Evolutionary conservation across 2,113 vertebrate species (phyloP), one percentile per base, ranked within the genome.

Genomic region (Herpailurus yagouaroundi): DNA sequence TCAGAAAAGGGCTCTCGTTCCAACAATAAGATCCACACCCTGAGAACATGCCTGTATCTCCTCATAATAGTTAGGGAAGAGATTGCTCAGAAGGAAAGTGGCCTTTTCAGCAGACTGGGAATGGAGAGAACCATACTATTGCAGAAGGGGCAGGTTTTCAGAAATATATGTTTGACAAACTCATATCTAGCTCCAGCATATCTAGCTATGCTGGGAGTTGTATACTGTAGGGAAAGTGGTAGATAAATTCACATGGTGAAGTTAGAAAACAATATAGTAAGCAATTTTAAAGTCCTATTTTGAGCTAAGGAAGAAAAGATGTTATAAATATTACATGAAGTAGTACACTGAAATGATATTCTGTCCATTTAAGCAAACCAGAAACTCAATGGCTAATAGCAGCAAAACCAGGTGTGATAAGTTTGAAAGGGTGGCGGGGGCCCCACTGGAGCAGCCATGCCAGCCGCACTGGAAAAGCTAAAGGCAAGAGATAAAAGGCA

Each of bases 161-260:
- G 85, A 94, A 94, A 79, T 63, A 14, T 12, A 36, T 25, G 25
- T 18, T 23, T 55, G 23, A 81, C 25, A 76, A 71, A 91, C 10
- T 76, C 60, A 36, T 63, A 63, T 50, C 81, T 36, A 94, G 10
- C 60, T 63, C 77, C 0, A 71, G 81, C 41, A 77, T 81, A 48
- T 48, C 74, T 48, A 77, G 14, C 74, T 77, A 5, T 57, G 1
- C 48, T n/a, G 85, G 79, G 57, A 94, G 84, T 85, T 77, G 29
- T 55, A 33, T 21, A 52, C 8, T 73, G 36, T 64, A 69, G 33
- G 29, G 1, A 93, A 91, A 66, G 15, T 68, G 76, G 52, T 88
- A 92, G 93, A 82, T 77, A 45, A 92, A 91, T 55, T 86, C 84
- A 95, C 14, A 93, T 84, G 45, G n/a, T 95, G 27, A 96, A 91